A percentile compares a stretch with the other conserved stretches of the same genome.
Conservation (phyloP, 1,140 invertebrate species). For the Neodiprion pinetum region DNA sequence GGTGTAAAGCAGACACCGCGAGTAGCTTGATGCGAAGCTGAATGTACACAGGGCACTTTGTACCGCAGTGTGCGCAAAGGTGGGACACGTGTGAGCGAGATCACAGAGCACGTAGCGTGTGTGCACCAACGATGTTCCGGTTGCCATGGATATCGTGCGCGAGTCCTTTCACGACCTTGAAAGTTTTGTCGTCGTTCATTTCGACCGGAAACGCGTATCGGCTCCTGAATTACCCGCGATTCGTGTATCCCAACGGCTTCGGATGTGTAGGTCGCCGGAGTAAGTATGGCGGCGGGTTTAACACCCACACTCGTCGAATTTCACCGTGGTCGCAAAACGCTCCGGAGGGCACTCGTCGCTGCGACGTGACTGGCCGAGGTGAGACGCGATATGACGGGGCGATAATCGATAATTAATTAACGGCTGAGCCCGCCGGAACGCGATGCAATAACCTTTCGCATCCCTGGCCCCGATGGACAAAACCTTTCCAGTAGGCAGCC, state of each 20-base stretch:
- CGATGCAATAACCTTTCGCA: slow-evolving; percentile 2
- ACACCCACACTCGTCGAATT: not conserved
- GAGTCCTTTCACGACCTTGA: not conserved
- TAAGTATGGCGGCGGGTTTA: not conserved
- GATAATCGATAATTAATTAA: slow-evolving; percentile 6
- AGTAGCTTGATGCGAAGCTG: slow-evolving; percentile 13
- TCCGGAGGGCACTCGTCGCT: not conserved
- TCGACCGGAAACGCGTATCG: no score
- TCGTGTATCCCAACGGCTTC: no score
- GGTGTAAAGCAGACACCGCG: slow-evolving; percentile 28
- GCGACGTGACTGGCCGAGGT: not conserved
- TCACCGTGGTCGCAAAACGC: not conserved
- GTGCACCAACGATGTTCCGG: not conserved
- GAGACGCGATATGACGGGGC: not conserved
- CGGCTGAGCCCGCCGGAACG: not conserved
- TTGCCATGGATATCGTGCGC: not conserved
- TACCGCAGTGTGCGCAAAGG: no score
- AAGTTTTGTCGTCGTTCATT: not conserved
- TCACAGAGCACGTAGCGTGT: not conserved
- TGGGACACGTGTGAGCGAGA: no score
- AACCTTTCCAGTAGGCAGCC: not conserved
- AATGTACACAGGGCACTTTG: not conserved
- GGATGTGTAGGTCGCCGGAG: no score
- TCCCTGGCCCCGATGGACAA: not conserved
- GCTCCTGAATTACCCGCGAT: no score